phyloP scores from a whole-genome alignment of 2,797 vertebrate genomes.

The Heliangelus exortis region DNA sequence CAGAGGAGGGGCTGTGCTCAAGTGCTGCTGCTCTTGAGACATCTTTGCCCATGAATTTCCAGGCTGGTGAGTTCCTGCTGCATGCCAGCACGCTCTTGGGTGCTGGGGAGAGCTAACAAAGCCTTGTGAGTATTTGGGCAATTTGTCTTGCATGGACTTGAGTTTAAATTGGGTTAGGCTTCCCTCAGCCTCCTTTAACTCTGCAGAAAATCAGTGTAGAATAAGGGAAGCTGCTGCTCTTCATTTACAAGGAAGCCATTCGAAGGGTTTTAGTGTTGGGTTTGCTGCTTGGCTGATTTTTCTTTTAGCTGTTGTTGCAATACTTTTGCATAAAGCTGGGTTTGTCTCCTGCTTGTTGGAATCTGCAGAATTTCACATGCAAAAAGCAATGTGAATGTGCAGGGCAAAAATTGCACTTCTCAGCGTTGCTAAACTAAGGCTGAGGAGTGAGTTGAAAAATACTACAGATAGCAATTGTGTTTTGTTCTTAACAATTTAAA shows the following conservation, averaged over 20 bases:
- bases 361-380: background rate
- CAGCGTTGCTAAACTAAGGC: background rate
- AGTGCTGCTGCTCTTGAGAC: background rate
- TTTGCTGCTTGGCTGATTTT: background rate
- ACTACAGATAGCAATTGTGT: background rate
- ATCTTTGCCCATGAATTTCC: background rate
- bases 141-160: background rate
- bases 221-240: background rate
- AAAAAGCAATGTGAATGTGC: background rate
- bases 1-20: background rate
- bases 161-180: background rate
- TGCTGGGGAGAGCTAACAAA: constrained; percentile 51
- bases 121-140: constrained; percentile 71
- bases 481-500: background rate
- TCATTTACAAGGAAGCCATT: constrained; percentile 19
- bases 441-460: background rate
- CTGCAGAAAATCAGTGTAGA: background rate
- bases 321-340: constrained; percentile 39
- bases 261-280: background rate
- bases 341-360: background rate
- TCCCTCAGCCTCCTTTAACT: constrained; percentile 19
- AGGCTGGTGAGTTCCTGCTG: background rate
- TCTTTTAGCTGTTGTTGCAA: background rate
- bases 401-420: background rate
- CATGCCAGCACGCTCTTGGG: background rate